Evolutionary conservation across 2,888 invertebrate genomes (phyloP).

Genomic region (Aromia moschata): DNA sequence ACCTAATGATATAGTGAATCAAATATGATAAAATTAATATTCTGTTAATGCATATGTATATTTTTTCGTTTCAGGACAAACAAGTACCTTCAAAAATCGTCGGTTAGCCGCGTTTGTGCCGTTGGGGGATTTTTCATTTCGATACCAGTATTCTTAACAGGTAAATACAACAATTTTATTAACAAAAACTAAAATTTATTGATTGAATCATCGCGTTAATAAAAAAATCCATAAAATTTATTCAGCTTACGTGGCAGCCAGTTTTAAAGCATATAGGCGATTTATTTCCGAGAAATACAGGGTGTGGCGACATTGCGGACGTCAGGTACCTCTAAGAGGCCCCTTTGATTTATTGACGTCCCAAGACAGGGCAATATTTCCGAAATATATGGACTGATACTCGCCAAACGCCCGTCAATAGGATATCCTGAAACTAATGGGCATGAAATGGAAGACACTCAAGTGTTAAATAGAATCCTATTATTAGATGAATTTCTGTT

Average conservation of each 20-base stretch:
- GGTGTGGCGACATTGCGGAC: background rate
- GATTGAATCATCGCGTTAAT: background rate
- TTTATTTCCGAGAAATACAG: background rate
- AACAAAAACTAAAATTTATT: background rate
- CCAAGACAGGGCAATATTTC: background rate
- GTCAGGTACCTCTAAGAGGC: background rate
- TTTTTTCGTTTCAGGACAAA: conserved; percentile 77
- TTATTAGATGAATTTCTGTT: no score
- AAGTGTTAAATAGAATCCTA: background rate
- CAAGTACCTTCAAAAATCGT: conserved; percentile 92
- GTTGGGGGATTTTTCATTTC: conserved; percentile 95
- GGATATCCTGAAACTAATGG: background rate
- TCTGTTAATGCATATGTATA: no score
- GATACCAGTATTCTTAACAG: conserved; percentile 92
- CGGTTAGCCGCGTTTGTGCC: conserved; percentile 88
- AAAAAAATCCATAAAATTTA: conserved; percentile 1
- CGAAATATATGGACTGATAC: background rate
- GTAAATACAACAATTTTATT: conserved; percentile 68
- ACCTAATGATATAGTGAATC: no score
- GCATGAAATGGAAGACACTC: background rate
- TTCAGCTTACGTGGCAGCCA: background rate
- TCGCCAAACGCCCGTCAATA: background rate
- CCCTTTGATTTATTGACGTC: background rate
- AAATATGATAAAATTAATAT: no score
- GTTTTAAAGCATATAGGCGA: background rate